Conservation (phyloP, 2,888 invertebrate genomes). For the Strigamia maritima region DNA sequence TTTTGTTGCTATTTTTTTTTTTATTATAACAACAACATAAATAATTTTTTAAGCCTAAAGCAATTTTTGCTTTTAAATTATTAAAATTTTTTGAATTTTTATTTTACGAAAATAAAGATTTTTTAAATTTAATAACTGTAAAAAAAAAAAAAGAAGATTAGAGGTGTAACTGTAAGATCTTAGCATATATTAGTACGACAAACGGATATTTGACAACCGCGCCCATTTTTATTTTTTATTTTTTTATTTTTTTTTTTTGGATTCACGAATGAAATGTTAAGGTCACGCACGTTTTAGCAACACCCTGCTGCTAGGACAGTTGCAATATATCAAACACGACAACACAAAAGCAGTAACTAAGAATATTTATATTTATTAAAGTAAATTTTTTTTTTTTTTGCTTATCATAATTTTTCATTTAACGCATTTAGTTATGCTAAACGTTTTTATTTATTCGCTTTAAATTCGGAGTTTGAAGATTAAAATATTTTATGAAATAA, state of each 20-base stretch:
- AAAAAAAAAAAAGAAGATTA: too few species aligned
- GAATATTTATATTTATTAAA: neutral
- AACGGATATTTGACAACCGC: conserved; percentile 2
- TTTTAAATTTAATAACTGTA: too few species aligned
- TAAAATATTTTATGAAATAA: too few species aligned
- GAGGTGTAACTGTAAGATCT: neutral
- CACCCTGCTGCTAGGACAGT: neutral
- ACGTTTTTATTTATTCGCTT: neutral
- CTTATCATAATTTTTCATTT: conserved; percentile 1
- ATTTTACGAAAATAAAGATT: neutral
- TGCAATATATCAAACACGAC: conserved; percentile 15
- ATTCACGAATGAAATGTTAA: neutral
- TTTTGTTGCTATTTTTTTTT: too few species aligned
- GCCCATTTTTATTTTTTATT: neutral
- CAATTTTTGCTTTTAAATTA: too few species aligned
- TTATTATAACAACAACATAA: too few species aligned
- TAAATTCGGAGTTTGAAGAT: too few species aligned
- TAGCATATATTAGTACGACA: conserved; percentile 1
- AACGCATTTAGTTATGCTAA: neutral
- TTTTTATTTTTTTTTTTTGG: neutral
- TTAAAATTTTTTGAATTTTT: too few species aligned
- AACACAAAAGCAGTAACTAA: conserved; percentile 21
- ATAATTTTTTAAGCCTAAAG: too few species aligned
- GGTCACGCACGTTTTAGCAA: conserved; percentile 15
- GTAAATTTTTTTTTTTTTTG: neutral